Percentiles rank a stretch among this genome's conserved stretches.
phyloP scores from a whole-genome alignment of 64 coral and sea anemone genomes.

The Pachyseris speciosa region DNA sequence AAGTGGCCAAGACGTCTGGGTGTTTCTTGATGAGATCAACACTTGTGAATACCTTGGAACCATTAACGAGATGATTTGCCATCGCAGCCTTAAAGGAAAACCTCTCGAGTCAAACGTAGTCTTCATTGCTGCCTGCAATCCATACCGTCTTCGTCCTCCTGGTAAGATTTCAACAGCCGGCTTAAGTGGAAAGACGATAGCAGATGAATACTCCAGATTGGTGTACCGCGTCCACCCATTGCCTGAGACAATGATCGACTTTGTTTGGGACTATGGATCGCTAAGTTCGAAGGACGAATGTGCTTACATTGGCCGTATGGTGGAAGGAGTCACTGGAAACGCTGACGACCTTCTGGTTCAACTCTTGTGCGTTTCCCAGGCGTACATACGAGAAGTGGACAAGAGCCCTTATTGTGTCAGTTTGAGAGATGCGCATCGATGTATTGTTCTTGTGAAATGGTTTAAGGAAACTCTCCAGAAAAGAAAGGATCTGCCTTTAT shows the following conservation, averaged over 20 bases:
- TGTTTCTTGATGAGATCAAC: conserved; percentile 94
- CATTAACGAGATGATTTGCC: conserved; percentile 80
- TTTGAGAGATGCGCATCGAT: conserved; percentile 84
- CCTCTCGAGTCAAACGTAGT: conserved; percentile 78
- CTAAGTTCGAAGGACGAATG: conserved; percentile 69
- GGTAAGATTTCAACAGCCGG: conserved; percentile 87
- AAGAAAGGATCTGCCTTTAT: background rate
- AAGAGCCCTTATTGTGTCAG: conserved; percentile 89
- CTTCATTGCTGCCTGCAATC: conserved; percentile 93
- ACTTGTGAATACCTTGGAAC: conserved; percentile 85
- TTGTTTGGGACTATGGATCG: conserved; percentile 98
- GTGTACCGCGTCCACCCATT: conserved; percentile 96
- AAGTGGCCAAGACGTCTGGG: conserved; percentile 45
- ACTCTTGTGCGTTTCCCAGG: conserved; percentile 70
- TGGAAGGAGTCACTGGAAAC: conserved; percentile 51
- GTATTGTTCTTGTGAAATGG: conserved; percentile 83
- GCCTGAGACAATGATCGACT: conserved; percentile 98
- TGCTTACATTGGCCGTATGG: conserved; percentile 91
- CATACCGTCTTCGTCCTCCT: conserved; percentile 77
- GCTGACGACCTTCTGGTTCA: conserved; percentile 52
- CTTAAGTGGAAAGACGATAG: conserved; percentile 65
- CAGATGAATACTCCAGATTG: conserved; percentile 85
- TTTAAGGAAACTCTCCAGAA: conserved; percentile 45
- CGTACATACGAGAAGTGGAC: conserved; percentile 72
- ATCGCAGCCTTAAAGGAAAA: conserved; percentile 67